Evolutionary conservation across 2,113 vertebrate genomes (phyloP), one percentile per base, ranked within the genome.

Genomic region (Thinocorus orbignyianus): DNA sequence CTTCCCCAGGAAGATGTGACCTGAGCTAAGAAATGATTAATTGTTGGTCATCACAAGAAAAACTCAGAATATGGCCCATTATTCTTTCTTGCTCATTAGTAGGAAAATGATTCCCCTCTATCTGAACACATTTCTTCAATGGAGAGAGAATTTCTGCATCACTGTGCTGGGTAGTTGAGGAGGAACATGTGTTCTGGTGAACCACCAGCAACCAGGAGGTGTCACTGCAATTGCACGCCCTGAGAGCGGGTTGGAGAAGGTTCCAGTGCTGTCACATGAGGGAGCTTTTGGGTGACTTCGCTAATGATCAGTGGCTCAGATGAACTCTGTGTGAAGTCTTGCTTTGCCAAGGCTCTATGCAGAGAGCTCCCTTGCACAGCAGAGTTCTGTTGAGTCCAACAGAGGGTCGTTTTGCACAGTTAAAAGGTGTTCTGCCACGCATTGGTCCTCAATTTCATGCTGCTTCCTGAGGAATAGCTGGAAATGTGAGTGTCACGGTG

Each of bases 1-100:
- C 92, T 85, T 95, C 54, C 55, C 19, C 6, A 71, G 74, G 62
- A 94, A 90, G 88, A 87, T 82, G 68, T 79, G 94, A 92, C 90
- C 79, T 77, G 69, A 79, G 81, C 80, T 92, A 69, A 57, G 48
- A 94, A 92, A 57, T 96, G 92, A 97, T 97, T 95, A 94, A 97
- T 96, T 90, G 65, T 92, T 92, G 80, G 83, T 97, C 86, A 85
- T 89, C 86, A 81, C 66, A 93, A 95, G 88, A 91, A 94, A 97
- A 97, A 86, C 88, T 92, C 77, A 17, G 81, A 88, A 52, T 82
- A 52, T 69, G 54, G 64, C 54, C 81, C 92, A 68, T 97, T 95
- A 87, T 90, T 96, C 92, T 86, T 92, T 82, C 54, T 82, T 94
- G 48, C 92, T 80, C 90, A 44, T 94, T 94, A 93, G 46, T 41